These are phyloP conservation scores for Linnaemya vulpina DNA, from an alignment of 2,888 invertebrate species.

Conservation along the genomic window DNA sequence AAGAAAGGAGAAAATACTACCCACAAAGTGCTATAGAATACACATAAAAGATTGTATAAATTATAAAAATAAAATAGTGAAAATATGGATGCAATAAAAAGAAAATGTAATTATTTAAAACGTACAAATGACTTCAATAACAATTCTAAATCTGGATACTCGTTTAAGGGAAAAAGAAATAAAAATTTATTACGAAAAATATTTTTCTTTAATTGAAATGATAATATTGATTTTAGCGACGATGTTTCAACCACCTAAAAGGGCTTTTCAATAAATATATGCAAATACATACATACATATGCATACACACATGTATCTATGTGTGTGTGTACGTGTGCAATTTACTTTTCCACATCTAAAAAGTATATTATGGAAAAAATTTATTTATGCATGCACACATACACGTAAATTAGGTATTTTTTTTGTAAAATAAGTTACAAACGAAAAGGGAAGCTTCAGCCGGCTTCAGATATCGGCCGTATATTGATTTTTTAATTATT, in stretches of 20 bases:
- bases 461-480: slow-evolving; percentile 27
- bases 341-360: too few species aligned
- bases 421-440: background rate
- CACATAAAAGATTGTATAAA: slow-evolving; percentile 50
- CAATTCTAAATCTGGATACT: background rate
- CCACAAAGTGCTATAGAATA: slow-evolving; percentile 42
- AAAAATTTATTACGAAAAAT: background rate
- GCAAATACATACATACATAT: background rate
- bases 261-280: background rate
- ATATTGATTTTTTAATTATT: slow-evolving; percentile 15
- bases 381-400: background rate
- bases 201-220: slow-evolving; percentile 30
- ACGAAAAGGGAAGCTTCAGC: background rate
- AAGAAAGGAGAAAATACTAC: slow-evolving; percentile 20
- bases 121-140: background rate
- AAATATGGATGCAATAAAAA: slow-evolving; percentile 59
- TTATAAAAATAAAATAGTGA: slow-evolving; percentile 37
- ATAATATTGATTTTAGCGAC: slow-evolving; percentile 58
- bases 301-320: background rate
- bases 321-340: background rate
- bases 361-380: too few species aligned
- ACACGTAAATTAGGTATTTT: too few species aligned
- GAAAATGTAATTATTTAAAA: slow-evolving; percentile 61
- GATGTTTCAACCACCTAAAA: slow-evolving; percentile 49
- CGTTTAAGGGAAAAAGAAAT: background rate